Percentiles rank a stretch among this genome's conserved stretches.
These are phyloP conservation scores for Panthera leo DNA, from an alignment of 2,113 vertebrate genomes.

Conservation along the genomic window DNA sequence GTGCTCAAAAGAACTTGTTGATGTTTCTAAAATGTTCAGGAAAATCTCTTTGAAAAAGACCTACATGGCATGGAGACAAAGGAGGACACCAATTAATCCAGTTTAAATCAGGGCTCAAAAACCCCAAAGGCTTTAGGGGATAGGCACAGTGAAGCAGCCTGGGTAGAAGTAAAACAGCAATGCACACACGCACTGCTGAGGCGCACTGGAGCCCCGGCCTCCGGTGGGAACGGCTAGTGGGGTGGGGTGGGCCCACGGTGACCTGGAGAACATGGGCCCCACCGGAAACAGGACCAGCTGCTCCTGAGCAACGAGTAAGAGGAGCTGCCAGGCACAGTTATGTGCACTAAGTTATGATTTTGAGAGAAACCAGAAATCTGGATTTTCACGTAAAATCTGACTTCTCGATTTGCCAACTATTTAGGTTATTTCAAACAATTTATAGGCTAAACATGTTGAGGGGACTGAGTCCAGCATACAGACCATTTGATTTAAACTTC, in stretches of 20 bases:
- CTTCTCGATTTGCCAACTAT: constrained; percentile 15
- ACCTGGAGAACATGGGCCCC: neutral
- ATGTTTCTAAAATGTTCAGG: constrained; percentile 97
- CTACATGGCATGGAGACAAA: constrained; percentile 81
- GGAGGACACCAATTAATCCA: neutral
- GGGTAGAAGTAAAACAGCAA: neutral
- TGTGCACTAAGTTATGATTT: neutral
- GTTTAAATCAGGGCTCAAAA: neutral
- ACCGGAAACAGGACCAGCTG: neutral
- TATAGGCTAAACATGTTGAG: neutral
- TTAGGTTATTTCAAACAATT: constrained; percentile 41
- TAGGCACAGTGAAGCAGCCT: neutral
- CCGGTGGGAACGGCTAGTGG: neutral
- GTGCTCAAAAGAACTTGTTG: constrained; percentile 98
- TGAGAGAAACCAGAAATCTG: constrained; percentile 39
- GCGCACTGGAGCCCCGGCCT: accelerated
- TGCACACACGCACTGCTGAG: accelerated
- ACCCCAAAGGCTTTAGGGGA: neutral
- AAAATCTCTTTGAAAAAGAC: constrained; percentile 99
- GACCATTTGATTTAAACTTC: neutral
- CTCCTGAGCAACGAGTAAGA: neutral
- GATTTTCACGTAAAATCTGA: neutral
- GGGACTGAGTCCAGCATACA: neutral
- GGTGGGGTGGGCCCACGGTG: neutral
- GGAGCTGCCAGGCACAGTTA: neutral